Percentiles rank a stretch among this genome's conserved stretches.
phyloP scores from a whole-genome alignment of 30 jellyfish, hydroid and myxozoan species.

The Chrysaora quinquecirrha region DNA sequence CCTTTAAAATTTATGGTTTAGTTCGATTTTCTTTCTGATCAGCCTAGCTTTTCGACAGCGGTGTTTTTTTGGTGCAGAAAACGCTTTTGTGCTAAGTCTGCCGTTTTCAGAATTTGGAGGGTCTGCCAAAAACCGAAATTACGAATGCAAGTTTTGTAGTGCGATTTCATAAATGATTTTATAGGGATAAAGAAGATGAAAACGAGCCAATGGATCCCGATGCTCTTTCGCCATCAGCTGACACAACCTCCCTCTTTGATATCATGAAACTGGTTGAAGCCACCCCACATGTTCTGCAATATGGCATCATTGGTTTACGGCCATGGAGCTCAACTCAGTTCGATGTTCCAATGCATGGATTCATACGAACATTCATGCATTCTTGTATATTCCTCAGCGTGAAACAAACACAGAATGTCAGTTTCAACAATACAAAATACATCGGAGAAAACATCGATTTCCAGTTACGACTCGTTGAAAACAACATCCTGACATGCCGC shows the following conservation, averaged over 20 bases:
- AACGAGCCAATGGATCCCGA: slow-evolving; percentile 64
- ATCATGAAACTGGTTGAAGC: slow-evolving; percentile 72
- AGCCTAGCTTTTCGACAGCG: too few species aligned
- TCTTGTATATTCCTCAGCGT: slow-evolving; percentile 72
- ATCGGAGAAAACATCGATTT: slow-evolving; percentile 86
- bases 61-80: too few species aligned
- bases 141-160: too few species aligned
- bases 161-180: too few species aligned
- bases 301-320: slow-evolving; percentile 82
- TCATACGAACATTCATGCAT: slow-evolving; percentile 84
- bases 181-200: slow-evolving; percentile 83
- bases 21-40: too few species aligned
- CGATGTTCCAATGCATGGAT: slow-evolving; percentile 80
- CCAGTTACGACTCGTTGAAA: slow-evolving; percentile 75
- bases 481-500: slow-evolving; percentile 71
- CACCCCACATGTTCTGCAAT: slow-evolving; percentile 66
- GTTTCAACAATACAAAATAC: slow-evolving; percentile 52
- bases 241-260: slow-evolving; percentile 80
- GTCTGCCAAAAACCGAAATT: too few species aligned
- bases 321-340: slow-evolving; percentile 95
- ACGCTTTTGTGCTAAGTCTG: too few species aligned
- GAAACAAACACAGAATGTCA: slow-evolving; percentile 41
- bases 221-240: slow-evolving; percentile 74
- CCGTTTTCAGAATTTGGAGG: too few species aligned
- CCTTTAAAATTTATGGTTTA: too few species aligned